Evolutionary conservation across 2,797 vertebrate species (phyloP).

Genomic region (Eremophila alpestris): DNA sequence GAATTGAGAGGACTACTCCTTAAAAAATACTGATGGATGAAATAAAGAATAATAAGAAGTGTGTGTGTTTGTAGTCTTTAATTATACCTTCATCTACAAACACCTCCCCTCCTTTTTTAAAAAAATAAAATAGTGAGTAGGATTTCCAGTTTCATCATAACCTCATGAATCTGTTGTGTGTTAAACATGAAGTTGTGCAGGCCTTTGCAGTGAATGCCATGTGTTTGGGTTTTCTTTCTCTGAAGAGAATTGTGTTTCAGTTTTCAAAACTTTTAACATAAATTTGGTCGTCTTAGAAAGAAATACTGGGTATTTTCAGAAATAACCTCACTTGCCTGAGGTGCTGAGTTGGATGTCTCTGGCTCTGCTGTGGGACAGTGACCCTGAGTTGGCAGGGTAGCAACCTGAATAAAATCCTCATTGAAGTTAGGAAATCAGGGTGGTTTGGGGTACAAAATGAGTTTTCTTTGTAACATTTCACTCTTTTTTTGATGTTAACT

Average conservation of each 20-base stretch:
- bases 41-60: not conserved
- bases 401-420: not conserved
- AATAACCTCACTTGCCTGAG: not conserved
- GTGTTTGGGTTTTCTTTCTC: not conserved
- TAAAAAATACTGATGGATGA: not conserved
- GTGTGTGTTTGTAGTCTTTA: not conserved
- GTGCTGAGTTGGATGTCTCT: not conserved
- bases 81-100: not conserved
- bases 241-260: not conserved
- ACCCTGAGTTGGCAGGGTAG: not conserved
- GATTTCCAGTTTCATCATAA: not conserved
- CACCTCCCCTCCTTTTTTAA: rapidly evolving
- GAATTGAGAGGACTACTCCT: not conserved
- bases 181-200: not conserved
- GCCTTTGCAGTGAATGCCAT: not conserved
- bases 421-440: not conserved
- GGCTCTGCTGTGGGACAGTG: not conserved
- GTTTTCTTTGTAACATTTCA: not conserved
- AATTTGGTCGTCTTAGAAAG: not conserved
- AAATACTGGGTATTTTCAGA: not conserved
- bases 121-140: not conserved
- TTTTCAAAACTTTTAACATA: not conserved
- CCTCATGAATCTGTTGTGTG: not conserved
- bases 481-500: not conserved
- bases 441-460: not conserved